Evolutionary conservation across 37 sponge, comb jelly and placozoan species (phyloP).

Genomic region (Tethya wilhelma): DNA sequence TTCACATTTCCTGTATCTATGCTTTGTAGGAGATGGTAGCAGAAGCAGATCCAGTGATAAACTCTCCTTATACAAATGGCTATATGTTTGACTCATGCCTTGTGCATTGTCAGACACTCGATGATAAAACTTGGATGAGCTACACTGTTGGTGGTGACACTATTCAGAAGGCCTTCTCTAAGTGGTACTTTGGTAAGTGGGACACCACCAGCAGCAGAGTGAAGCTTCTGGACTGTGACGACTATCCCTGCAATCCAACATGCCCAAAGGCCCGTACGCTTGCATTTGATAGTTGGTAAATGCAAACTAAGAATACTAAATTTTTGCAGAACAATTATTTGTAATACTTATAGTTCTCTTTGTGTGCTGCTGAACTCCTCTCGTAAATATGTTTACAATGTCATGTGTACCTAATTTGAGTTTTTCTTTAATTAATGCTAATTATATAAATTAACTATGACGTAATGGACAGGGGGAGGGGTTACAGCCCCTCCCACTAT

Average conservation of each 20-base stretch:
- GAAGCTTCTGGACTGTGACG: conserved; percentile 37
- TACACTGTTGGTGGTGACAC: conserved; percentile 34
- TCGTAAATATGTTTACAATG: no score
- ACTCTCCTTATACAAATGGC: conserved; percentile 54
- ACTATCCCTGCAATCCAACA: conserved; percentile 65
- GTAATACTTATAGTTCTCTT: no score
- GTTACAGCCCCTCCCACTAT: no score
- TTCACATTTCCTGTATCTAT: neutral
- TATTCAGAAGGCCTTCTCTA: conserved; percentile 58
- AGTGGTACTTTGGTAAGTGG: conserved; percentile 63
- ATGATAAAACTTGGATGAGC: conserved; percentile 51
- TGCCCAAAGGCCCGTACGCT: conserved; percentile 29
- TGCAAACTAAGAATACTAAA: no score
- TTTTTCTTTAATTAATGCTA: no score
- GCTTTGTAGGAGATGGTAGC: conserved; percentile 22
- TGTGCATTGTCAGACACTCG: conserved; percentile 78
- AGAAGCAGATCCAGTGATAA: conserved; percentile 34
- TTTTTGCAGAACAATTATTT: no score
- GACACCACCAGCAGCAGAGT: neutral
- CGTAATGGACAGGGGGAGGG: no score
- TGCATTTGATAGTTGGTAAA: no score
- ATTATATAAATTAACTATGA: no score
- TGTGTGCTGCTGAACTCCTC: no score
- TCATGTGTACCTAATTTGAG: no score
- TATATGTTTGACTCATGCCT: conserved; percentile 74